These are phyloP conservation scores for Oreochromis mossambicus DNA, from an alignment of 2,797 vertebrate genomes.

Conservation along the genomic window DNA sequence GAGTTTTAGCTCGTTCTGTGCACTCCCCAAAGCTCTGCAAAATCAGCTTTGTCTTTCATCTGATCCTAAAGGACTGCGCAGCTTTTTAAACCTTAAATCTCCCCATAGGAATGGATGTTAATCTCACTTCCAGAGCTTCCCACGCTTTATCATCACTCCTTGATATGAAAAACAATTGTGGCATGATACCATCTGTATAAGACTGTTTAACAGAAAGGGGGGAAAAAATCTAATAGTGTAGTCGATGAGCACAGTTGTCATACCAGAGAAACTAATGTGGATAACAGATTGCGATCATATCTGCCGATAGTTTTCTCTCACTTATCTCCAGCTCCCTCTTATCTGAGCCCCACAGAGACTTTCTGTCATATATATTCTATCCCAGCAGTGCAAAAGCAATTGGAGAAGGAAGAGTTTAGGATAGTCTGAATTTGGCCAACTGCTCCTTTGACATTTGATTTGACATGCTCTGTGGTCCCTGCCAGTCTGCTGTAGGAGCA, in stretches of 20 bases:
- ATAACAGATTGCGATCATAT: conserved; percentile 55
- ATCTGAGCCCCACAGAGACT: conserved; percentile 49
- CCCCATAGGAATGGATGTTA: conserved; percentile 40
- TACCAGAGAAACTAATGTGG: conserved; percentile 50
- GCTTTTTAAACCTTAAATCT: conserved; percentile 47
- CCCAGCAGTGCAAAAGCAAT: conserved; percentile 13
- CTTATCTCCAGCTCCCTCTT: conserved; percentile 48
- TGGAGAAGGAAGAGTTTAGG: conserved; percentile 16
- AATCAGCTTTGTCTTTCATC: conserved; percentile 40
- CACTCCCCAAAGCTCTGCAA: conserved; percentile 7
- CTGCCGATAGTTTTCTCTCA: conserved; percentile 50
- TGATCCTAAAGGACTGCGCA: conserved; percentile 36
- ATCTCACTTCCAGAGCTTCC: conserved; percentile 40
- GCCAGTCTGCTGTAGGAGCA: conserved; percentile 31
- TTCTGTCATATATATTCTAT: conserved; percentile 38
- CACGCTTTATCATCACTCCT: conserved; percentile 40
- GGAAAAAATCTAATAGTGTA: conserved; percentile 36
- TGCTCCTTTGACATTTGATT: conserved; percentile 61
- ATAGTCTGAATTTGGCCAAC: conserved; percentile 38
- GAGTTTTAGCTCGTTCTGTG: conserved; percentile 7
- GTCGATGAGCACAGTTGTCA: conserved; percentile 53
- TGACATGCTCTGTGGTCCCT: conserved; percentile 46
- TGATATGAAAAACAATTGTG: conserved; percentile 48
- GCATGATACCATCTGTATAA: conserved; percentile 47
- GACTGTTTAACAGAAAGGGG: conserved; percentile 35